These are phyloP conservation scores for Trissolcus brochymenae DNA, from an alignment of 2,888 invertebrate species.

Conservation along the genomic window DNA sequence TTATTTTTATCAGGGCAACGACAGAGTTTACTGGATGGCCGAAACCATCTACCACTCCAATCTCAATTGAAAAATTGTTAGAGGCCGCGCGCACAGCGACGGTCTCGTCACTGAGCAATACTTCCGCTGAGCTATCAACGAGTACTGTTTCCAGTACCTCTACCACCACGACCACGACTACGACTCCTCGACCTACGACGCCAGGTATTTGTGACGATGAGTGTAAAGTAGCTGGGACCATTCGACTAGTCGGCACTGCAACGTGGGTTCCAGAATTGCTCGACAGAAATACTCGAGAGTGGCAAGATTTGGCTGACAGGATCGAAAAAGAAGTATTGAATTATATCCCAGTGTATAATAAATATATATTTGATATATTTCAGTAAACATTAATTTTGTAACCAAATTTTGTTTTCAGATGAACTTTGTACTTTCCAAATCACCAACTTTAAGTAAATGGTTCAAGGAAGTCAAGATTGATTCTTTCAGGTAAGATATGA, in stretches of 20 bases:
- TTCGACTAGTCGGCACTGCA: constrained; percentile 86
- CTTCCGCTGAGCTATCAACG: constrained; percentile 68
- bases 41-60: constrained; percentile 90
- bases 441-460: constrained; percentile 86
- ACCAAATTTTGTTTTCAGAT: constrained; percentile 81
- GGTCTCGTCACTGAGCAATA: constrained; percentile 77
- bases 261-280: constrained; percentile 90
- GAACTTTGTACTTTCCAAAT: constrained; percentile 88
- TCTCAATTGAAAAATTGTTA: constrained; percentile 88
- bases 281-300: constrained; percentile 91
- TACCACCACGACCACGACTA: constrained; percentile 83
- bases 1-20: constrained; percentile 80
- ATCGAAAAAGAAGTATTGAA: constrained; percentile 82
- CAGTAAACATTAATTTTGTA: not conserved
- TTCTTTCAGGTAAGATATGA: constrained; percentile 81
- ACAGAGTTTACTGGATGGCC: constrained; percentile 96
- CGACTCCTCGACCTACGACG: constrained; percentile 83
- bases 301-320: constrained; percentile 88
- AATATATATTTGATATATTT: too few relatives aligned
- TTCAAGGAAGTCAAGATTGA: constrained; percentile 91
- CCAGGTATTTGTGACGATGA: constrained; percentile 87
- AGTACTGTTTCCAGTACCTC: constrained; percentile 81
- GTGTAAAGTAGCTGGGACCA: constrained; percentile 91
- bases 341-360: too few relatives aligned
- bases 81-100: constrained; percentile 82